These are phyloP conservation scores for Pterophyllum scalare DNA, from an alignment of 2,113 vertebrate genomes.

Conservation along the genomic window DNA sequence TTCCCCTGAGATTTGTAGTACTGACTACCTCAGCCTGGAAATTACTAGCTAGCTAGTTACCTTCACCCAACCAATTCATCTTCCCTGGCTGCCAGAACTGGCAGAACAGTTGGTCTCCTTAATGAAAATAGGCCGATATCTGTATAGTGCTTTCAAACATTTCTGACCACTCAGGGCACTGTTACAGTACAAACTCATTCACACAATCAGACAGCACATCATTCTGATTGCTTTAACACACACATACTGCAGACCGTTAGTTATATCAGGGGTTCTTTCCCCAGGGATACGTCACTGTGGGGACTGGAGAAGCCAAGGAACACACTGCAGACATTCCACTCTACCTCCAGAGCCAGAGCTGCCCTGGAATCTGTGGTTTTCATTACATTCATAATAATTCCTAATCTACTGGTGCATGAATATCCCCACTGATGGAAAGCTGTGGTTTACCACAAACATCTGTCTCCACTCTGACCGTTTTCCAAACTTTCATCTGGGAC, in stretches of 20 bases:
- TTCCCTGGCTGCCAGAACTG: too few species aligned
- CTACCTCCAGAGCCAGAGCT: not conserved
- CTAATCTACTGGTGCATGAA: not conserved
- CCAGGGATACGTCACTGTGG: not conserved
- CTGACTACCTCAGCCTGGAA: fast-evolving
- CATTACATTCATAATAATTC: not conserved
- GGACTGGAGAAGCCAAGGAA: not conserved
- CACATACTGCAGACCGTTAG: not conserved
- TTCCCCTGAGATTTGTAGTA: not conserved
- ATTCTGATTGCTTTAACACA: not conserved
- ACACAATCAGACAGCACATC: not conserved
- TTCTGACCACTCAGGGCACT: not conserved
- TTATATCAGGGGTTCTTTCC: not conserved
- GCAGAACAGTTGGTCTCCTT: not conserved
- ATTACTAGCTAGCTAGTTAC: not conserved
- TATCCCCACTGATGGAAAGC: not conserved
- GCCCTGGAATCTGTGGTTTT: not conserved
- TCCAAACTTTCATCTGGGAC: not conserved
- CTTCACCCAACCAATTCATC: not conserved
- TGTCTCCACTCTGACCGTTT: not conserved
- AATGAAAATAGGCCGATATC: not conserved
- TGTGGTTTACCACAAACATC: not conserved
- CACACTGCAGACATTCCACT: not conserved
- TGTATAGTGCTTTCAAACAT: not conserved
- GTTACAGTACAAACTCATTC: fast-evolving